Evolutionary conservation across 2,797 vertebrate species (phyloP), one percentile per base, ranked within the genome.

Genomic region (Malacoctenus gilli): DNA sequence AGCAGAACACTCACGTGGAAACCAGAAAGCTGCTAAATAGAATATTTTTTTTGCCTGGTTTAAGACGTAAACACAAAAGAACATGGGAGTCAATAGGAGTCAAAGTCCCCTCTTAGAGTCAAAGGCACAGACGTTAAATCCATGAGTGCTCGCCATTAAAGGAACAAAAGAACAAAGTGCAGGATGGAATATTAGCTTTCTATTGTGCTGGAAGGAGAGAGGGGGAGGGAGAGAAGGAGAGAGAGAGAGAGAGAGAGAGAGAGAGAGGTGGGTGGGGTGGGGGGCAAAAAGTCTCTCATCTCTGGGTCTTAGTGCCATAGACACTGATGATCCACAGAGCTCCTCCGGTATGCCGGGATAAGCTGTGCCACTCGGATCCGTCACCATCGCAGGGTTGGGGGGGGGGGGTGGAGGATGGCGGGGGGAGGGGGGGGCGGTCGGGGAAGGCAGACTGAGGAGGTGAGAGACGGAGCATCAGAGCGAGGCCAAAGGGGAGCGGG

Each of bases 311-410:
- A 77, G 72, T 38, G 19, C 69, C 66, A 72, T 60, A 42, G 76
- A 78, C 59, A 72, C 53, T 49, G 72, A 75, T 67, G 78, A 85
- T 75, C 82, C 80, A 79, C 72, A 83, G 75, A 79, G 75, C 86
- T 58, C 81, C 73, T 77, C 62, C 51, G 74, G 75, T 80, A 82
- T 85, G 75, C 71, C 28, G 35, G 83, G 68, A 85, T 89, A 84
- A 90, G 81, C 77, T 39, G 77, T 80, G 77, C 67, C 82, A 59
- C 64, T 85, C 15, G 58, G 78, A 70, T 75, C 77, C 47, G 42
- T 87, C 86, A 34, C 83, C 66, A 20, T 62, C 46, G 63, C 59
- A 48, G 32, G n/a, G n/a, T n/a, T n/a, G n/a, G 21, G 60, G 28
- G 23, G 38, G 44, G 67, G 32, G 32, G 23, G 31, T 9, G 1